Base-by-base conservation (phyloP, 2,888 invertebrate species). In the Xanthorhoe spadicearia region DNA sequence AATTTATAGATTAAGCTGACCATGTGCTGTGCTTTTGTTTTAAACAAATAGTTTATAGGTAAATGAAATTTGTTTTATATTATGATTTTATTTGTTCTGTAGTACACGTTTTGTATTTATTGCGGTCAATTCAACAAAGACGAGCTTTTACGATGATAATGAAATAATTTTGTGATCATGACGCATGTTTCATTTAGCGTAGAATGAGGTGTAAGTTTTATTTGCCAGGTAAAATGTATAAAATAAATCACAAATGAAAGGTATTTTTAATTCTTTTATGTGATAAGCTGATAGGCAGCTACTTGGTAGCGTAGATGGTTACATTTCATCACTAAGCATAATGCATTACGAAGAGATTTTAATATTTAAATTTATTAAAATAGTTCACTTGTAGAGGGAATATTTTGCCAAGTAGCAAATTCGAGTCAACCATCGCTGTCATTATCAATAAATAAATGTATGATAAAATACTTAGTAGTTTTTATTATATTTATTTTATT, bases 381-480 rank as follows among this genome's bases (percentile, higher is more conserved):
- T 87, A 83, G 88, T 88, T 92, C 88, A 91, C 90, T 88, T 88
- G 81, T 92, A 92, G 92, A 91, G 91, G 90, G 90, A 83, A 90
- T 92, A 92, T 91, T 92, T 93, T 93, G 92, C 92, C 92, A 88
- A 92, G 92, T 93, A 93, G 93, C 89, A 88, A 87, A 88, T 89
- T 91, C 78, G 86, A 92, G 90, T 93, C 92, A 90, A 92, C 86
- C 90, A 88, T 92, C 88, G 92, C 93, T 93, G 90, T 93, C 92
- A 93, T 92, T 92, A 92, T 91, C 87, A 92, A 92, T 93, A 92
- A 92, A 92, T 92, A 92, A 92, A 92, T 92, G 92, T 93, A 92
- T 88, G 86, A 89, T 92, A 89, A 92, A 89, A 85, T 83, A 80
- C 79, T 71, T 71, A 59, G 79, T 84, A 76, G 79, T 83, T 84